Conservation (phyloP, 2,888 invertebrate species). For the Erpobdella octoculata region DNA sequence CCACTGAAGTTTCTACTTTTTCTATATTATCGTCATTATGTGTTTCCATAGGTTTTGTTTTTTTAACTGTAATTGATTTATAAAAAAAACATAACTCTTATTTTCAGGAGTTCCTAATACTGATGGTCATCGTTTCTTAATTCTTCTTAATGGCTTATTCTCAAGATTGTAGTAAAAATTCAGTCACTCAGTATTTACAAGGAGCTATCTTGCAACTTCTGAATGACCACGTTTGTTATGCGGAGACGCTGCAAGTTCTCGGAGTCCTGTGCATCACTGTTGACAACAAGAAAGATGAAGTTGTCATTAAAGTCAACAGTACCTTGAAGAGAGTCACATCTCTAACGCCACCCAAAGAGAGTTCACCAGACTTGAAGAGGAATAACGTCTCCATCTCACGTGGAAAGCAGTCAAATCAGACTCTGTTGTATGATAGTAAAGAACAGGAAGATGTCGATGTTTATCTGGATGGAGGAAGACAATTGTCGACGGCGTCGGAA, state of each 20-base stretch:
- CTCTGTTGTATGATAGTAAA: no score
- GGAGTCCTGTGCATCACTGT: slow-evolving; percentile 39
- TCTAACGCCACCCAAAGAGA: slow-evolving; percentile 30
- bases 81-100: not conserved
- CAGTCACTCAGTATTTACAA: slow-evolving; percentile 36
- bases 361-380: not conserved
- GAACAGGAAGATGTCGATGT: no score
- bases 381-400: not conserved
- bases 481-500: not conserved
- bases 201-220: slow-evolving; percentile 39
- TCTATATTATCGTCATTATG: no score
- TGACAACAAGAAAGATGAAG: slow-evolving; percentile 38
- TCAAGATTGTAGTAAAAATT: not conserved
- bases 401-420: not conserved
- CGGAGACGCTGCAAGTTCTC: slow-evolving; percentile 38
- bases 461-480: not conserved
- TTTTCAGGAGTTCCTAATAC: not conserved
- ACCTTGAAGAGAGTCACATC: slow-evolving; percentile 37
- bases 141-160: slow-evolving; percentile 1
- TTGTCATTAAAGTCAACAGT: slow-evolving; percentile 40
- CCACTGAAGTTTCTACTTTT: no score
- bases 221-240: slow-evolving; percentile 38
- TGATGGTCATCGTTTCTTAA: slow-evolving; percentile 6
- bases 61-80: no score
- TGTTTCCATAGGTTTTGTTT: no score